phyloP scores from a whole-genome alignment of 2,113 vertebrate species.

The Sisor rabdophorus region DNA sequence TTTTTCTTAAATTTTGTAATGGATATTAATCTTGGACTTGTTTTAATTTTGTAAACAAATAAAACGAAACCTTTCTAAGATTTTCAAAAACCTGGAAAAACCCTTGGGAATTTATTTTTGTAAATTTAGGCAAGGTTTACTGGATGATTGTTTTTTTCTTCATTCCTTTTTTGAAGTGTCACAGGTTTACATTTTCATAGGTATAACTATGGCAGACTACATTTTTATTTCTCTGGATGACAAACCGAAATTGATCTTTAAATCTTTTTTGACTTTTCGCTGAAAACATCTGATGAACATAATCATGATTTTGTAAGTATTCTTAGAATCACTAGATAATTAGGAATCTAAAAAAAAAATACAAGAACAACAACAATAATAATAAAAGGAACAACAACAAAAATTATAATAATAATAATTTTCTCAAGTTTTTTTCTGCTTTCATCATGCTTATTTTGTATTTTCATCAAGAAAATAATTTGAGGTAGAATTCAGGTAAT shows the following conservation, averaged over 20 bases:
- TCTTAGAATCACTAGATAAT: background rate
- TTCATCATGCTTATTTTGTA: background rate
- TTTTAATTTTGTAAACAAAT: slow-evolving; percentile 5
- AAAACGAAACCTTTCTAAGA: background rate
- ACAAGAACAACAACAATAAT: background rate
- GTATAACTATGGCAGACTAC: background rate
- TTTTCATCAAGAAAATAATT: background rate
- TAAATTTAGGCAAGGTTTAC: background rate
- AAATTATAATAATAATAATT: too few relatives aligned
- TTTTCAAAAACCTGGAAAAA: background rate
- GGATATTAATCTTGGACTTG: slow-evolving; percentile 6
- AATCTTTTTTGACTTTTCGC: background rate
- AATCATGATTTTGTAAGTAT: slow-evolving; percentile 7
- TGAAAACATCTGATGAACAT: background rate
- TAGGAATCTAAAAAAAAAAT: background rate
- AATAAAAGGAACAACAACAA: too few relatives aligned
- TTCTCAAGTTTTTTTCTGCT: too few relatives aligned
- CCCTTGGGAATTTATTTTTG: background rate
- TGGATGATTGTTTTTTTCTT: background rate
- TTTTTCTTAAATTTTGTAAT: background rate
- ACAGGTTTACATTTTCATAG: background rate
- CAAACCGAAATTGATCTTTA: background rate
- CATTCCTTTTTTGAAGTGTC: background rate
- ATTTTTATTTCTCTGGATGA: background rate
- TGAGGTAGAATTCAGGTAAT: background rate